Evolutionary conservation across 2,797 vertebrate species (phyloP).

Genomic region (Melanotaenia nigrans): DNA sequence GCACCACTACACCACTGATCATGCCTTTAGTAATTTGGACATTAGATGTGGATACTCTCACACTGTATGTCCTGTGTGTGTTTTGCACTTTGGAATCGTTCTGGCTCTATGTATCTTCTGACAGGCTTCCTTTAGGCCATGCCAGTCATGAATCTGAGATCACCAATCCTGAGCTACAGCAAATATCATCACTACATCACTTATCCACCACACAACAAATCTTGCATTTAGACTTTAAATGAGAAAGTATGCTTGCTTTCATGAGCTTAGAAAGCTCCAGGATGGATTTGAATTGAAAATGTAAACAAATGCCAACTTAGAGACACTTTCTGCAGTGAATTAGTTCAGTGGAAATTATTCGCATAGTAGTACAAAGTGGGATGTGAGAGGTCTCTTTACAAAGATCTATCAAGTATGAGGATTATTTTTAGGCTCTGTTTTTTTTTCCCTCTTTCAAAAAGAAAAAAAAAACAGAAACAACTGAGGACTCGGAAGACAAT

Average conservation of each 20-base stretch:
- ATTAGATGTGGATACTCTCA: constrained; percentile 6
- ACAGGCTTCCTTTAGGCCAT: constrained; percentile 10
- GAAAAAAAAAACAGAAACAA: constrained; percentile 22
- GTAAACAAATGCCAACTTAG: constrained; percentile 27
- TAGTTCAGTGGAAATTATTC: constrained; percentile 53
- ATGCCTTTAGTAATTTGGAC: constrained; percentile 7
- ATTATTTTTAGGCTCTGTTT: constrained; percentile 36
- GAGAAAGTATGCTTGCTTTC: not conserved
- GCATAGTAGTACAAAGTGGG: constrained; percentile 68
- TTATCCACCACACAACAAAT: constrained; percentile 35
- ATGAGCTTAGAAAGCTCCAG: constrained; percentile 3
- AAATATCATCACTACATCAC: constrained; percentile 42
- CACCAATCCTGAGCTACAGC: constrained; percentile 68
- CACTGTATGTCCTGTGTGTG: not conserved
- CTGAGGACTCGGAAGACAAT: constrained; percentile 69
- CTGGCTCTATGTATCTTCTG: constrained; percentile 6
- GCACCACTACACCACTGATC: constrained; percentile 10
- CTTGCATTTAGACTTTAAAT: constrained; percentile 40
- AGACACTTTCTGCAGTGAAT: constrained; percentile 31
- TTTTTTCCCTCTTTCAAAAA: constrained; percentile 19
- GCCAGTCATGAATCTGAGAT: constrained; percentile 42
- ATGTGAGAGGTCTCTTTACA: constrained; percentile 49
- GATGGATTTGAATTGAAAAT: constrained; percentile 33
- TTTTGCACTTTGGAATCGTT: constrained; percentile 2
- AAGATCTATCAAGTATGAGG: constrained; percentile 68